These are phyloP conservation scores for Leptobrachium ailaonicum DNA, from an alignment of 2,113 vertebrate species.

Conservation along the genomic window DNA sequence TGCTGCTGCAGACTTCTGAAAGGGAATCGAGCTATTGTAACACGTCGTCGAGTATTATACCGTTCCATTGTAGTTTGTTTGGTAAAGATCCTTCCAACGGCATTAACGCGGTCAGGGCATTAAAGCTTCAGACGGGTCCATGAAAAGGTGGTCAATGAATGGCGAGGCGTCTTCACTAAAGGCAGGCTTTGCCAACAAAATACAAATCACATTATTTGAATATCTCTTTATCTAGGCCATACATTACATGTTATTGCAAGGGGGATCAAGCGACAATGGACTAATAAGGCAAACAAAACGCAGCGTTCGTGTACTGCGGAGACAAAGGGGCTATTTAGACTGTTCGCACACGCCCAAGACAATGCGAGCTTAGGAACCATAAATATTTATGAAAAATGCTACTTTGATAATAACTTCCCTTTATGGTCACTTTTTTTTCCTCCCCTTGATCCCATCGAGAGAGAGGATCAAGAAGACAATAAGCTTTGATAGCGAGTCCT, in stretches of 20 bases:
- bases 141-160: constrained; percentile 17
- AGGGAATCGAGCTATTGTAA: constrained; percentile 19
- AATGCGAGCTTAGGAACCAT: constrained; percentile 20
- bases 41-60: constrained; percentile 15
- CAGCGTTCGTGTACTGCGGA: background rate
- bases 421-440: constrained; percentile 23
- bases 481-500: constrained; percentile 15
- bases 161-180: constrained; percentile 10
- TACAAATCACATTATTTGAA: background rate
- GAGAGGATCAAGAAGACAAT: constrained; percentile 18
- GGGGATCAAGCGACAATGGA: constrained; percentile 33
- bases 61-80: constrained; percentile 10
- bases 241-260: constrained; percentile 4
- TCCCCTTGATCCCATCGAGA: constrained; percentile 17
- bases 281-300: constrained; percentile 7
- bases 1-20: constrained; percentile 13
- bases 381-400: constrained; percentile 25
- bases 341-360: constrained; percentile 32
- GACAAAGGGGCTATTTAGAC: constrained; percentile 22
- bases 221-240: constrained; percentile 14
- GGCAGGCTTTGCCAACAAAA: constrained; percentile 12
- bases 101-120: constrained; percentile 2
- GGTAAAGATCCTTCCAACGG: constrained; percentile 1
- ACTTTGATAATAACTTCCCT: constrained; percentile 38
- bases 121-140: background rate